phyloP scores from a whole-genome alignment of 2,113 vertebrate genomes.

The Cyanoderma ruficeps region DNA sequence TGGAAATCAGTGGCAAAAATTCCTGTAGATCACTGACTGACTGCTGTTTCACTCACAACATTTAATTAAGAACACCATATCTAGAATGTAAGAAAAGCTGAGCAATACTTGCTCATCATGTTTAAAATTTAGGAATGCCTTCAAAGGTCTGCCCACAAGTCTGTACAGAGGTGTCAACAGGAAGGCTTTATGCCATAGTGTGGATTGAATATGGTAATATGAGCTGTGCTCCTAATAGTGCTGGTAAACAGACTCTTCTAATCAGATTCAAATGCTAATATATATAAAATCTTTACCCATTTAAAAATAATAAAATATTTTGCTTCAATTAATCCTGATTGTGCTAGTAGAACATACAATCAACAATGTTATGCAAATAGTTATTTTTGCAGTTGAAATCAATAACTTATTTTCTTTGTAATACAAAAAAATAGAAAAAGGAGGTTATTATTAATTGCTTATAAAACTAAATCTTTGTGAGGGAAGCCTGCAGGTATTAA shows the following conservation, averaged over 20 bases:
- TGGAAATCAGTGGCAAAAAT: not conserved
- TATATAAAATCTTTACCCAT: conserved; percentile 69
- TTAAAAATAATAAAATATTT: conserved; percentile 76
- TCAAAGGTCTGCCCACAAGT: not conserved
- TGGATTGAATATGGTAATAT: conserved; percentile 12
- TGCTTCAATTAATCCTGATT: conserved; percentile 72
- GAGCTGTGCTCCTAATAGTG: conserved; percentile 3
- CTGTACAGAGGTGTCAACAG: not conserved
- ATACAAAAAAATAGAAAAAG: conserved; percentile 56
- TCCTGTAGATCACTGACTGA: not conserved
- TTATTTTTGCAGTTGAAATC: conserved; percentile 75
- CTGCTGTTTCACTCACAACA: not conserved
- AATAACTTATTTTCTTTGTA: conserved; percentile 77
- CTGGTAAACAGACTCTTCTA: conserved; percentile 67
- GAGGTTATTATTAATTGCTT: conserved; percentile 69
- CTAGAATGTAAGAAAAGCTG: not conserved
- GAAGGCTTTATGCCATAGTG: not conserved
- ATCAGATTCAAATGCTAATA: conserved; percentile 63
- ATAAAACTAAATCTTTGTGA: conserved; percentile 66
- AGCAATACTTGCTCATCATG: not conserved
- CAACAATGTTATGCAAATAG: conserved; percentile 74
- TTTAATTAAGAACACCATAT: not conserved
- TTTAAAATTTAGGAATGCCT: not conserved
- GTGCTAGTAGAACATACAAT: conserved; percentile 69
- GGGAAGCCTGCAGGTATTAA: conserved; percentile 50